These are phyloP conservation scores for Heliothis peltigera DNA, from an alignment of 2,888 invertebrate species.

Conservation along the genomic window DNA sequence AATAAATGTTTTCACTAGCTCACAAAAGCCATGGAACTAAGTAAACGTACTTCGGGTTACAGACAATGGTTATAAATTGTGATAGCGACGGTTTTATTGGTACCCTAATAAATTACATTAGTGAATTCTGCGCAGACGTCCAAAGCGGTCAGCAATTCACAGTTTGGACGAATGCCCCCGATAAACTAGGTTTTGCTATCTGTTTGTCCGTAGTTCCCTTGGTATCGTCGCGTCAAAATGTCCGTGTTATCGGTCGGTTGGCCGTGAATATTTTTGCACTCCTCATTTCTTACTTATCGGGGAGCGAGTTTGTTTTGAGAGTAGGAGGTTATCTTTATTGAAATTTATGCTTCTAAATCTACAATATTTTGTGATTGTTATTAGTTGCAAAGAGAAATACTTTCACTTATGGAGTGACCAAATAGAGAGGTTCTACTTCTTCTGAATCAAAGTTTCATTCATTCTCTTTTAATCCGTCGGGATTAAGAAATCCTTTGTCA, in stretches of 20 bases:
- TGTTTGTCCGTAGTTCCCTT: slow-evolving; percentile 41
- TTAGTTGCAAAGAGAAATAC: background rate
- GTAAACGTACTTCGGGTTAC: slow-evolving; percentile 64
- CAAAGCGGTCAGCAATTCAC: slow-evolving; percentile 70
- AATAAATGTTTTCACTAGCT: slow-evolving; percentile 55
- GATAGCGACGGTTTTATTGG: slow-evolving; percentile 83
- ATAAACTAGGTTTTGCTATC: slow-evolving; percentile 54
- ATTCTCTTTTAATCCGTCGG: too few species aligned
- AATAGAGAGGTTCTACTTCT: too few species aligned
- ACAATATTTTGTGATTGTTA: background rate
- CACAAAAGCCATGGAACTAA: slow-evolving; percentile 58
- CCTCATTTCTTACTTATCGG: slow-evolving; percentile 50
- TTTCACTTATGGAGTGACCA: too few species aligned
- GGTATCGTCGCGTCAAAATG: slow-evolving; percentile 38
- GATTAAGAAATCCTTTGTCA: too few species aligned
- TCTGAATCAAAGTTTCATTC: too few species aligned
- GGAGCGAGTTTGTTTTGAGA: slow-evolving; percentile 24
- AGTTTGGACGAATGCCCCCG: slow-evolving; percentile 55
- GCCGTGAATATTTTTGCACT: slow-evolving; percentile 45
- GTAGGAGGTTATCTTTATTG: slow-evolving; percentile 25
- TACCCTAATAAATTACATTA: slow-evolving; percentile 84
- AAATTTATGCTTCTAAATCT: slow-evolving; percentile 12
- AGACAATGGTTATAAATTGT: slow-evolving; percentile 80
- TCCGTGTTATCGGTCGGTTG: slow-evolving; percentile 34
- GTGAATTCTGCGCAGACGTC: slow-evolving; percentile 73